Percentiles rank a stretch among this genome's conserved stretches.
Conservation (phyloP, 1,140 invertebrate species). For the silkworm (Bombyx mori) region ASM3026992v2 NC_085114.1:12604501-12605000, state of each 20-base stretch:
- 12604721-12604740: constrained; percentile 99
- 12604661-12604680: no score
- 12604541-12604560: constrained; percentile 99
- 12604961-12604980: constrained; percentile 25
- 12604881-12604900: constrained; percentile 75
- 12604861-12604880: constrained; percentile 97
- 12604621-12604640: no score
- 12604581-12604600: not conserved
- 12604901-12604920: not conserved
- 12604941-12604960: constrained; percentile 6
- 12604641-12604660: no score
- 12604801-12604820: constrained; percentile 98
- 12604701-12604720: constrained; percentile 83
- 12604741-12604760: constrained; percentile 98
- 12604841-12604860: constrained; percentile 99
- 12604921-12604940: not conserved
- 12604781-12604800: constrained; percentile 99
- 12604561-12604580: constrained; percentile 79
- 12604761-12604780: constrained; percentile 99
- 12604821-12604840: constrained; percentile 99
- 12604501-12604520: constrained; percentile 98
- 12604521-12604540: constrained; percentile 99
- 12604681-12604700: no score
- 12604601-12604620: no score
- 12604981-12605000: constrained; percentile 64